Evolutionary conservation across 2,797 vertebrate species (phyloP).

Genomic region (Scarus forsteni): DNA sequence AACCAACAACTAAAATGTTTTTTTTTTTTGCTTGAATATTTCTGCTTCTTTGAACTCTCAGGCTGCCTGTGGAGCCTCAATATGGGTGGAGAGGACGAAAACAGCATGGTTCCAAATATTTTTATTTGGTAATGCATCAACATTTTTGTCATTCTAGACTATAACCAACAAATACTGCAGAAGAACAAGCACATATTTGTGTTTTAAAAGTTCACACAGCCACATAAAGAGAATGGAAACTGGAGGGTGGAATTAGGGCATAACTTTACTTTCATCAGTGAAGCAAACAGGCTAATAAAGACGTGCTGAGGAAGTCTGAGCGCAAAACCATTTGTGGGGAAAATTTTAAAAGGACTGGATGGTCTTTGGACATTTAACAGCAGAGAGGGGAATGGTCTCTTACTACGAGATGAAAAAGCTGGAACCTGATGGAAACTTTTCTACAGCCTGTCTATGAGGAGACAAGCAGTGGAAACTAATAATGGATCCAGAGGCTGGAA

Average conservation of each 20-base stretch:
- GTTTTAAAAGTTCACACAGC: background rate
- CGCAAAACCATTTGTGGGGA: slow-evolving; percentile 57
- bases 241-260: slow-evolving; percentile 14
- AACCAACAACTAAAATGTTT: slow-evolving; percentile 81
- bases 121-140: slow-evolving; percentile 28
- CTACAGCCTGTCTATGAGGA: slow-evolving; percentile 55
- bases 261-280: slow-evolving; percentile 27
- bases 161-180: background rate
- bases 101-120: slow-evolving; percentile 36
- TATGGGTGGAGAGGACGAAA: slow-evolving; percentile 49
- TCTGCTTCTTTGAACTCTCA: slow-evolving; percentile 81
- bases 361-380: slow-evolving; percentile 69
- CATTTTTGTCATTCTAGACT: slow-evolving; percentile 15
- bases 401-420: slow-evolving; percentile 65
- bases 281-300: slow-evolving; percentile 44
- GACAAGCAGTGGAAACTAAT: slow-evolving; percentile 66
- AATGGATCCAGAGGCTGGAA: slow-evolving; percentile 64
- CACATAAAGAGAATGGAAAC: background rate
- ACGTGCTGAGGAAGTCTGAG: slow-evolving; percentile 30
- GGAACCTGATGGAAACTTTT: slow-evolving; percentile 50
- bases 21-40: slow-evolving; percentile 74
- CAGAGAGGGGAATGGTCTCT: slow-evolving; percentile 45
- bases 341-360: slow-evolving; percentile 49
- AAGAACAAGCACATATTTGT: slow-evolving; percentile 7
- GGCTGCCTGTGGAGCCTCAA: slow-evolving; percentile 52